Evolutionary conservation across 2,888 invertebrate species (phyloP).

Genomic region (Polymixis lichenea): DNA sequence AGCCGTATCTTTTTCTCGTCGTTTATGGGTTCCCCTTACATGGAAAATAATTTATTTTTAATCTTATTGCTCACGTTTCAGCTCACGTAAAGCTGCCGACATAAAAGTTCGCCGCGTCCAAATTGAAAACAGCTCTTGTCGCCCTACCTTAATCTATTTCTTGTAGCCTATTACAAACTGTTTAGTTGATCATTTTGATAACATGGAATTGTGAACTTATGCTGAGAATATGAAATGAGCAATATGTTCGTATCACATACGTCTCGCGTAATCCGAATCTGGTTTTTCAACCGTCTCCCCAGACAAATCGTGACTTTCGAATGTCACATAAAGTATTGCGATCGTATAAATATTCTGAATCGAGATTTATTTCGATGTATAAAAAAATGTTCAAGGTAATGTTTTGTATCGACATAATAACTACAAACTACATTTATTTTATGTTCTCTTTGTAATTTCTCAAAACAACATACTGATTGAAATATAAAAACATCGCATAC

Average conservation of each 20-base stretch:
- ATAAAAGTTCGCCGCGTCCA: constrained; percentile 87
- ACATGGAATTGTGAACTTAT: constrained; percentile 39
- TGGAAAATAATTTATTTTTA: constrained; percentile 88
- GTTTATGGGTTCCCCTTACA: constrained; percentile 79
- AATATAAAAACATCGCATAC: neutral
- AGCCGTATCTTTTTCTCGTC: constrained; percentile 66
- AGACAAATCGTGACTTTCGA: constrained; percentile 47
- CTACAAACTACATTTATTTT: neutral
- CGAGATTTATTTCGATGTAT: constrained; percentile 23
- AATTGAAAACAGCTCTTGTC: constrained; percentile 85
- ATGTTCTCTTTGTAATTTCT: constrained; percentile 2
- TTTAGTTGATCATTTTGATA: constrained; percentile 50
- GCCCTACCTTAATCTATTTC: constrained; percentile 73
- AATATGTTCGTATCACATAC: constrained; percentile 25
- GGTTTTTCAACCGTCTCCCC: constrained; percentile 31
- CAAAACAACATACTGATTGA: neutral
- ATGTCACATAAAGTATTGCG: constrained; percentile 35
- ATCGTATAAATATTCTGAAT: constrained; percentile 33
- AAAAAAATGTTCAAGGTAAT: neutral
- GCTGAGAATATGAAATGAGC: constrained; percentile 46
- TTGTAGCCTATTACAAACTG: constrained; percentile 64
- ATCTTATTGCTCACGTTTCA: constrained; percentile 88
- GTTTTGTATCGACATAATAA: constrained; percentile 17
- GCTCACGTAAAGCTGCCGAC: constrained; percentile 87
- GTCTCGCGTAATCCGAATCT: constrained; percentile 3